Percentiles rank a stretch among this genome's conserved stretches.
These are phyloP conservation scores for Lochmaea capreae DNA, from an alignment of 2,888 invertebrate species.

Conservation along the genomic window DNA sequence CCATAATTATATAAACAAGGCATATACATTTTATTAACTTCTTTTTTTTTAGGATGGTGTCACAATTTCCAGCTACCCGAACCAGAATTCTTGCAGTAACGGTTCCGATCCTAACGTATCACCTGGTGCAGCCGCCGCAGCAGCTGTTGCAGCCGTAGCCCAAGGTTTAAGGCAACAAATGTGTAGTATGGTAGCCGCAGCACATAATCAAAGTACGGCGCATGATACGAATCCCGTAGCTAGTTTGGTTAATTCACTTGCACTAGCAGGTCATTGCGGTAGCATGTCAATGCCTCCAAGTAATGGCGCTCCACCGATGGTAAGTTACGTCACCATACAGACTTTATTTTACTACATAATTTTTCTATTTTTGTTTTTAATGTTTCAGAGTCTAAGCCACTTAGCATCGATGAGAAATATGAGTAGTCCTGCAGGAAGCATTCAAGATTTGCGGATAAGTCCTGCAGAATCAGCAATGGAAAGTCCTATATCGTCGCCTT, in stretches of 20 bases:
- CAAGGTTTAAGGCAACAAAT: constrained; percentile 88
- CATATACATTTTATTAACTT: too few species aligned
- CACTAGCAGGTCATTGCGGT: constrained; percentile 63
- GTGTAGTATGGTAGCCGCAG: constrained; percentile 84
- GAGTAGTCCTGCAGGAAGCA: constrained; percentile 65
- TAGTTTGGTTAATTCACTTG: constrained; percentile 63
- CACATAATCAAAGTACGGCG: constrained; percentile 69
- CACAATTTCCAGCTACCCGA: constrained; percentile 71
- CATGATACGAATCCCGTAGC: constrained; percentile 64
- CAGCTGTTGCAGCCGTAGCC: constrained; percentile 87
- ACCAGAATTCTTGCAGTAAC: constrained; percentile 68
- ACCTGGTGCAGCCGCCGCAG: constrained; percentile 81
- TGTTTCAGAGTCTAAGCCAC: constrained; percentile 57
- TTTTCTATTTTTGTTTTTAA: background rate
- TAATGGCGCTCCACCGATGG: constrained; percentile 62
- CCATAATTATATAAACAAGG: too few species aligned
- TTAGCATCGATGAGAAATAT: constrained; percentile 64
- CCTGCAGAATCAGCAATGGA: constrained; percentile 69
- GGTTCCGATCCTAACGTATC: constrained; percentile 72
- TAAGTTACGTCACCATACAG: background rate
- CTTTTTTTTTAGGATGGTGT: constrained; percentile 72
- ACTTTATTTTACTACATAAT: background rate
- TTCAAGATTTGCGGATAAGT: constrained; percentile 65
- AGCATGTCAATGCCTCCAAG: constrained; percentile 60
- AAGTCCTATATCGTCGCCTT: constrained; percentile 70